Evolutionary conservation across 2,113 vertebrate genomes (phyloP), one percentile per base, ranked within the genome.

Genomic region (Dipodomys ordii): DNA sequence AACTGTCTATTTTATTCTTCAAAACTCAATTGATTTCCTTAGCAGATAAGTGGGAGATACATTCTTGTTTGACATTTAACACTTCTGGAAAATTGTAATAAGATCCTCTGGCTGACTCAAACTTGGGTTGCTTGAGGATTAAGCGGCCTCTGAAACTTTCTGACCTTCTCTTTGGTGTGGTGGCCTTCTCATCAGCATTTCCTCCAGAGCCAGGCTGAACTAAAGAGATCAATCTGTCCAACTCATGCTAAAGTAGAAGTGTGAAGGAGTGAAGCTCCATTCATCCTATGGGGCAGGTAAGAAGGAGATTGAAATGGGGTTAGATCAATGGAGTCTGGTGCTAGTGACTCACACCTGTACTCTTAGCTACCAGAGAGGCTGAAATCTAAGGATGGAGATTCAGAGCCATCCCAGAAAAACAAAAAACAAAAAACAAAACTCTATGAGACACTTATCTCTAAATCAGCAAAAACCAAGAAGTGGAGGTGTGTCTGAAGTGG

Each of bases 61-160:
- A 7, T 87, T 57, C 74, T 74, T 94, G 77, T 91, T 88, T 81
- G 92, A 84, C 90, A 86, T 68, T 93, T 96, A 87, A 85, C 82
- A 83, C 82, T 80, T 92, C 46, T 86, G 53, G 76, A 88, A 92
- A 90, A 69, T 53, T 30, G 57, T 73, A 86, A 94, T 83, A 74
- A 96, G 93, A 92, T 46, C 87, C 53, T 53, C 73, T 35, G 7
- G 82, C 44, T 68, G 57, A 49, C 35, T 74, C 30, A 46, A 57
- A 5, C 60, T 49, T 95, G 77, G 23, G 83, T 77, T 60, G 46
- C 25, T 13, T 53, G 74, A 68, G 62, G 72, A 67, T 94, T 83
- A 76, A 19, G 22, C 32, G 32, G 77, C 25, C 30, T 87, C 39
- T 20, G 77, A 87, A 74, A 46, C 78, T 85, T 68, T 28, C 81